A percentile compares a stretch with the other conserved stretches of the same genome.
Conservation (phyloP, 1,140 invertebrate genomes). For the Philotrypesis tridentata region DNA sequence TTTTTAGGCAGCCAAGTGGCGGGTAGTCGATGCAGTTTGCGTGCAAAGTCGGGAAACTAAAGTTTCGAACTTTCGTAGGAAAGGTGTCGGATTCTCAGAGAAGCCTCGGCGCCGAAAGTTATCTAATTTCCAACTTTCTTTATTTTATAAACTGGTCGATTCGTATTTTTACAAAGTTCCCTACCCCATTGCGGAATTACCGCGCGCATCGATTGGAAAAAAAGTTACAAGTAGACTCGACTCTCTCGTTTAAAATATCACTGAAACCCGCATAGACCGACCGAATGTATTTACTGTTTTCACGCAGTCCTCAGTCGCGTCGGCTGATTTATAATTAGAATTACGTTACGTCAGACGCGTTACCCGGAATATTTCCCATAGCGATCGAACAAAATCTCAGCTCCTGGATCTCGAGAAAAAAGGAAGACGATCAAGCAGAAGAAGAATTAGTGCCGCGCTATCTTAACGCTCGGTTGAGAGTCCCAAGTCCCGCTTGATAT, state of each 20-base stretch:
- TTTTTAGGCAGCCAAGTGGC: slow-evolving; percentile 18
- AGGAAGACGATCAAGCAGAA: too few relatives aligned
- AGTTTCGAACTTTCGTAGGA: slow-evolving; percentile 47
- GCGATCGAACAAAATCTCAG: background rate
- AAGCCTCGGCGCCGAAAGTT: slow-evolving; percentile 40
- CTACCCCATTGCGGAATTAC: background rate
- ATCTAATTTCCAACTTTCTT: slow-evolving; percentile 48
- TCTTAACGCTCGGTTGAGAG: background rate
- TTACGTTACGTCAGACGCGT: background rate
- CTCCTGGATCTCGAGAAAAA: background rate
- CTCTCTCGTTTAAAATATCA: too few relatives aligned
- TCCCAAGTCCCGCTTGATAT: background rate
- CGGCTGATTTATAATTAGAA: background rate
- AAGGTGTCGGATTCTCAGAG: slow-evolving; percentile 36
- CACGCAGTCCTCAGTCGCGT: background rate
- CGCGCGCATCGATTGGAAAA: background rate
- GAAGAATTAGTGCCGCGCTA: too few relatives aligned
- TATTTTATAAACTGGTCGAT: slow-evolving; percentile 13
- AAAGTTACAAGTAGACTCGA: too few relatives aligned
- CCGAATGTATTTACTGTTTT: too few relatives aligned
- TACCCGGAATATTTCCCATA: background rate
- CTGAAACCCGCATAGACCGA: too few relatives aligned
- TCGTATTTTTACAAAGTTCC: background rate
- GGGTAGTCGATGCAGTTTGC: slow-evolving; percentile 40
- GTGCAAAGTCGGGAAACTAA: slow-evolving; percentile 29